Percentiles rank a stretch among this genome's conserved stretches.
These are phyloP conservation scores for Mastigias papua DNA, from an alignment of 30 jellyfish, hydroid and myxozoan genomes.

Conservation along the genomic window DNA sequence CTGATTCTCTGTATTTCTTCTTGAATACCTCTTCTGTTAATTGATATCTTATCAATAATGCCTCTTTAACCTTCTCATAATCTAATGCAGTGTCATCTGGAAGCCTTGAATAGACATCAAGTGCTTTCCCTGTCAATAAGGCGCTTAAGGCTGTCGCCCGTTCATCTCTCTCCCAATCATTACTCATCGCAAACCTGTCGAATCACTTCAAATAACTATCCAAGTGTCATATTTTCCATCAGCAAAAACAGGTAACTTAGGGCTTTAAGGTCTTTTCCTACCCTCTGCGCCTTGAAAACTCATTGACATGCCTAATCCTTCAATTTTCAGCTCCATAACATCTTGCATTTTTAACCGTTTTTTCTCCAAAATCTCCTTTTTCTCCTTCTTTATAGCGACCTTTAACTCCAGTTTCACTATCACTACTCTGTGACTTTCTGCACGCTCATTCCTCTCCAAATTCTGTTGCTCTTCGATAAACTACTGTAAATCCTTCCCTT, in stretches of 20 bases:
- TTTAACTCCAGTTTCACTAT: conserved; percentile 24
- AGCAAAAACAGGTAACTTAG: conserved; percentile 56
- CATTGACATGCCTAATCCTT: conserved; percentile 49
- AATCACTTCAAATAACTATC: conserved; percentile 69
- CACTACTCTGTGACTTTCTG: conserved; percentile 45
- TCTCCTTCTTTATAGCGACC: conserved; percentile 50
- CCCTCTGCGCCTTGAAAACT: conserved; percentile 33
- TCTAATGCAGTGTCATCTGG: conserved; percentile 58
- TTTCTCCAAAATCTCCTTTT: conserved; percentile 29
- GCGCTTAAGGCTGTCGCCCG: conserved; percentile 68
- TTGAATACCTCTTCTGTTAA: conserved; percentile 54
- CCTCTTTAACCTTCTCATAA: conserved; percentile 57
- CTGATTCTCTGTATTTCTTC: conserved; percentile 47
- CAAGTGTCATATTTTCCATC: conserved; percentile 69
- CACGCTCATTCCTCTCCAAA: conserved; percentile 47
- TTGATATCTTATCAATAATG: conserved; percentile 48
- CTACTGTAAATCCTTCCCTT: conserved; percentile 44
- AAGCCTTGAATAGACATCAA: conserved; percentile 58
- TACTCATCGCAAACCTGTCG: conserved; percentile 68
- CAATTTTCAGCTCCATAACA: conserved; percentile 45
- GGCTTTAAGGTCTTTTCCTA: conserved; percentile 48
- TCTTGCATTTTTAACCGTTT: conserved; percentile 41
- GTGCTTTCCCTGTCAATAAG: conserved; percentile 56
- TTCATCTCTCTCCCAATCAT: conserved; percentile 51
- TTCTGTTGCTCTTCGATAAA: conserved; percentile 50